Percentiles rank a stretch among this genome's conserved stretches.
Evolutionary conservation across 2,797 vertebrate species (phyloP).

Genomic region (Valencia hispanica): DNA sequence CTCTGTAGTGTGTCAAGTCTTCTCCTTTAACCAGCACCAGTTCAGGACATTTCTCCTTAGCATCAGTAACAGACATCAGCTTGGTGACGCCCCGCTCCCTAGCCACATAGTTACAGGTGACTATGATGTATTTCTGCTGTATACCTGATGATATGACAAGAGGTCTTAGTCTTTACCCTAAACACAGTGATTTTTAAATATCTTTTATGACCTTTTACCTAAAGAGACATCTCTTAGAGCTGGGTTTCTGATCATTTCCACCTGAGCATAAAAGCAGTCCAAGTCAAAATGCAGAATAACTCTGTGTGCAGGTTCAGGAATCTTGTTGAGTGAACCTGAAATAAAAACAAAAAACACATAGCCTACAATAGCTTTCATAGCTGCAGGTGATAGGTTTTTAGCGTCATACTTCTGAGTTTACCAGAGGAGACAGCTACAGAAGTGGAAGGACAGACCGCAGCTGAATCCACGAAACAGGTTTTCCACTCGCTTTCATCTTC

Average conservation of each 20-base stretch:
- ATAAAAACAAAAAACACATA: neutral
- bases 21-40: conserved; percentile 91
- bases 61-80: conserved; percentile 84
- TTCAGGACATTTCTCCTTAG: conserved; percentile 87
- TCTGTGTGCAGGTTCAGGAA: conserved; percentile 42
- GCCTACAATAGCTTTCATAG: no score
- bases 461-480: conserved; percentile 42
- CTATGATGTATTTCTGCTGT: conserved; percentile 88
- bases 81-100: conserved; percentile 86
- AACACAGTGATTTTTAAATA: neutral
- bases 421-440: conserved; percentile 35
- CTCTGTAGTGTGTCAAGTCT: conserved; percentile 90
- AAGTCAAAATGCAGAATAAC: conserved; percentile 90
- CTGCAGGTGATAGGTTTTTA: neutral
- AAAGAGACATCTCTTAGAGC: conserved; percentile 85
- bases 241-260: conserved; percentile 92
- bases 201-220: conserved; percentile 71
- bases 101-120: conserved; percentile 94
- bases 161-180: neutral
- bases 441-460: neutral
- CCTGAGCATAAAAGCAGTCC: conserved; percentile 95
- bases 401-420: conserved; percentile 30
- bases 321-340: conserved; percentile 37
- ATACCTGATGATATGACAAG: conserved; percentile 75
- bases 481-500: conserved; percentile 75